Conservation (phyloP, 2,113 vertebrate genomes). For the Periophthalmus modestus region DNA sequence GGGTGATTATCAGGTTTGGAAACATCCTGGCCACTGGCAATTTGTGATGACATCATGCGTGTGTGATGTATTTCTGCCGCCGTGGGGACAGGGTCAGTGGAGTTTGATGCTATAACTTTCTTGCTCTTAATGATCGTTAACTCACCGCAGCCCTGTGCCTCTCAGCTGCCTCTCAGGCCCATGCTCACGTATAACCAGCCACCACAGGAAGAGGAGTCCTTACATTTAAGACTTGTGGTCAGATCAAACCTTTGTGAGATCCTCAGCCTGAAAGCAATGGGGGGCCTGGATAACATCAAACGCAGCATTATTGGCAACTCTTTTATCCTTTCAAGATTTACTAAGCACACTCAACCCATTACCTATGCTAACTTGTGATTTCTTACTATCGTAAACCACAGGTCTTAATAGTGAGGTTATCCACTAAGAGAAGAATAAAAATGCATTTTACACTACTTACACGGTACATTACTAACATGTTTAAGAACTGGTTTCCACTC, state of each 20-base stretch:
- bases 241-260: conserved; percentile 39
- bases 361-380: conserved; percentile 49
- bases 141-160: conserved; percentile 30
- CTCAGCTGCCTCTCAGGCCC: conserved; percentile 12
- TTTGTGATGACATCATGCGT: conserved; percentile 72
- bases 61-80: conserved; percentile 64
- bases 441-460: background rate
- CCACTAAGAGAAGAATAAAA: too few species aligned
- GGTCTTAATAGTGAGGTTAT: conserved; percentile 4
- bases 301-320: conserved; percentile 38
- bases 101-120: conserved; percentile 67
- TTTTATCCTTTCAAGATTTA: conserved; percentile 41
- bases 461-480: too few species aligned
- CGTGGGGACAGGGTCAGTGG: conserved; percentile 52
- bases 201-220: conserved; percentile 60
- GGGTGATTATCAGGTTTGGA: conserved; percentile 69
- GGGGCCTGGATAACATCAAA: conserved; percentile 28
- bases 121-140: conserved; percentile 58
- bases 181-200: conserved; percentile 25
- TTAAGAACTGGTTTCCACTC: too few species aligned
- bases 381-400: conserved; percentile 50
- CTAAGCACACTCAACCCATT: conserved; percentile 39
- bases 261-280: conserved; percentile 16
- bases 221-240: conserved; percentile 55
- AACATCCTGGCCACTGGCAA: conserved; percentile 69